Conservation (phyloP, 2,113 vertebrate genomes). For the Erythrocercus mccallii region DNA sequence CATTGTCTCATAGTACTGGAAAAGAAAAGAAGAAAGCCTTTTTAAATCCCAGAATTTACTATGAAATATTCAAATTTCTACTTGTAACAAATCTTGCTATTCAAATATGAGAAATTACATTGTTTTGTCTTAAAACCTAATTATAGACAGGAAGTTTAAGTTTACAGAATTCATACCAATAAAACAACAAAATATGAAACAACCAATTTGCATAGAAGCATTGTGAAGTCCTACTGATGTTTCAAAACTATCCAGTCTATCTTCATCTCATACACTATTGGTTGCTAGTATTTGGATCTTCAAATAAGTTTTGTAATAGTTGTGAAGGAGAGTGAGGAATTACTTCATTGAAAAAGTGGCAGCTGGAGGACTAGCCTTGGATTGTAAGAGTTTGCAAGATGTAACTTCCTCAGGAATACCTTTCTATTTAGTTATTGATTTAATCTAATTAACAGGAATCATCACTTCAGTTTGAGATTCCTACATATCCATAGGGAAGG, state of each 20-base stretch:
- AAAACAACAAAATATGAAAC: neutral
- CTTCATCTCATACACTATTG: neutral
- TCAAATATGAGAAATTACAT: neutral
- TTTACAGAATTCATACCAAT: neutral
- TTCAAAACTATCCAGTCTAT: neutral
- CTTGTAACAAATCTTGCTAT: neutral
- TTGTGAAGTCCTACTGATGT: neutral
- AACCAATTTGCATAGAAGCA: neutral
- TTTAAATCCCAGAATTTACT: neutral
- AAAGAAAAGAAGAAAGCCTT: neutral
- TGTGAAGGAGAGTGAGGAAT: neutral
- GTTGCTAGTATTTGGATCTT: neutral
- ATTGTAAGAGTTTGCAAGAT: neutral
- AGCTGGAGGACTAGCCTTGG: neutral
- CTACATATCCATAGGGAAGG: neutral
- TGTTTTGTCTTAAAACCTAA: neutral
- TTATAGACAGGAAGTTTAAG: neutral
- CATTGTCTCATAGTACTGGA: neutral
- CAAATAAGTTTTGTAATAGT: neutral
- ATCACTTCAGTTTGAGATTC: neutral
- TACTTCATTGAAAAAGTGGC: neutral
- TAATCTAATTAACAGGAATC: neutral
- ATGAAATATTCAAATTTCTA: neutral
- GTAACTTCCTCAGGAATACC: neutral
- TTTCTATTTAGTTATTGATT: neutral